A percentile compares a stretch with the other conserved stretches of the same genome.
phyloP scores from a whole-genome alignment of 2,113 vertebrate species.

The Conger conger region DNA sequence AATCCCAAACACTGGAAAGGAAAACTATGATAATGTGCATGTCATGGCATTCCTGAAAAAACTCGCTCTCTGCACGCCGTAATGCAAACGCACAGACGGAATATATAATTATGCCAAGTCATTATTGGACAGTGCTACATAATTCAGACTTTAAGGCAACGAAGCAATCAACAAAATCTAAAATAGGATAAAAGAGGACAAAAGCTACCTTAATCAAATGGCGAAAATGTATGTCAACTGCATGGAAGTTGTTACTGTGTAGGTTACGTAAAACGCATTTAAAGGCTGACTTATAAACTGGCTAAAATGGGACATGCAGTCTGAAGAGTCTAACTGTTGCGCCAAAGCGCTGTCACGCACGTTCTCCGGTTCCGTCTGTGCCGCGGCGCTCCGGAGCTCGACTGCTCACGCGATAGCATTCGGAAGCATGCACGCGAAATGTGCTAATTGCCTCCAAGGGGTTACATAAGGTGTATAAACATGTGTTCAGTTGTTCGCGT shows the following conservation, averaged over 20 bases:
- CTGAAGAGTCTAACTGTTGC: not conserved
- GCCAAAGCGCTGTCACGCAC: not conserved
- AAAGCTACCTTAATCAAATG: not conserved
- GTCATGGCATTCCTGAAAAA: not conserved
- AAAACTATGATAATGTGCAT: not conserved
- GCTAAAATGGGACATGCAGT: not conserved
- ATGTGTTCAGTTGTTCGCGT: conserved; percentile 11
- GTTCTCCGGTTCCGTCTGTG: not conserved
- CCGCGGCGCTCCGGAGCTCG: not conserved
- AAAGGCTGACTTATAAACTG: not conserved
- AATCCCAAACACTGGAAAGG: not conserved
- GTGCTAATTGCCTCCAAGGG: not conserved
- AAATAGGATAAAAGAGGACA: not conserved
- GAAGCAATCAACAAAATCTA: not conserved
- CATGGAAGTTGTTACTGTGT: not conserved
- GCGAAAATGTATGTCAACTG: not conserved
- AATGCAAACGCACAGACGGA: not conserved
- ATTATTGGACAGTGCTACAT: not conserved
- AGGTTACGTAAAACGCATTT: not conserved
- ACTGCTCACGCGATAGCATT: not conserved
- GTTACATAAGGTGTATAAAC: not conserved
- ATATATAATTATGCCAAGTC: not conserved
- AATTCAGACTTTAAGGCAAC: too few species aligned
- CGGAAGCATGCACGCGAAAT: not conserved
- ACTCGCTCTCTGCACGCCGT: not conserved